Base-by-base conservation (phyloP, 2,888 invertebrate species). In the Athripsodes cinereus region DNA sequence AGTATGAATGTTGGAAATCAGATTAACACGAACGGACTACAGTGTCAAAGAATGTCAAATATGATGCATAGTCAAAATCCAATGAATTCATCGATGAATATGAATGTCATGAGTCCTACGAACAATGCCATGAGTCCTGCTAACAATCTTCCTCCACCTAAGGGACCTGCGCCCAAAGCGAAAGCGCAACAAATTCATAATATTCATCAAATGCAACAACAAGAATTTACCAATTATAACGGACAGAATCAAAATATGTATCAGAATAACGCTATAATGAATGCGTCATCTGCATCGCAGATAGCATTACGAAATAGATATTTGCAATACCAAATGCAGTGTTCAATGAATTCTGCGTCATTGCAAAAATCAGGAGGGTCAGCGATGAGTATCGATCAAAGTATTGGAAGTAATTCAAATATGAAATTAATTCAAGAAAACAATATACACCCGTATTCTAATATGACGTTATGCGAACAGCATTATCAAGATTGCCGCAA, bases 91-190 rank as follows among this genome's bases (percentile, higher is more conserved):
- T 77, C 76, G 62, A 31, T n/a, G 11, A 52, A 50, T 21, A 52
- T 53, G 34, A 60, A 61, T 44, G 49, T 58, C 19, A 62, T 60
- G 60, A 63, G 56, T 49, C 58, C 62, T 21, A 53, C 59, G 2
- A 76, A 78, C 77, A 78, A 77, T 58, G 77, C 78, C 1, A 76
- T 76, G 11, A 57, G 48, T 22, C n/a, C 20, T n/a, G n/a, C 21
- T 2, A 55, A 44, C 19, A 55, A 47, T 2, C 52, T 59, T 18
- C 55, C 44, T 35, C 55, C 55, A 13, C 55, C 55, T 2, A 26
- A 55, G 34, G 18, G 46, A n/a, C 44, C 51, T 8, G 22, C 53
- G 22, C 47, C 53, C n/a, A 56, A 53, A 46, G 20, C 26, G 6
- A 20, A 40, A 40, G 40, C 40, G 40, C 40, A 40, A 40, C 40